Evolutionary conservation across 1,140 invertebrate species (phyloP).

Genomic region (Steinernema khuongi): DNA sequence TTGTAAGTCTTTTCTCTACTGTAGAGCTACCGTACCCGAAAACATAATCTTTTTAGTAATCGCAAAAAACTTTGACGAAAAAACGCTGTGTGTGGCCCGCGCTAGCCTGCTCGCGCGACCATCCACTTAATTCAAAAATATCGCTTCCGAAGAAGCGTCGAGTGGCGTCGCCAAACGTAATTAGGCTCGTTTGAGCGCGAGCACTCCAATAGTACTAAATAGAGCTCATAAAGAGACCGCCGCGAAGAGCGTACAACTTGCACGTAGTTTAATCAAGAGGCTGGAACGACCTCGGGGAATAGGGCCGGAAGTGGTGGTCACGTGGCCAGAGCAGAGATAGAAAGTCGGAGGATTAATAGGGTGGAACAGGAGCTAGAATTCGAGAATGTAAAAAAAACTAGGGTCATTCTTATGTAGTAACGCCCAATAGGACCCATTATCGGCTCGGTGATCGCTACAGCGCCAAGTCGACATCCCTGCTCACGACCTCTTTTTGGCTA

Average conservation of each 20-base stretch:
- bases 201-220: not conserved
- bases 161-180: not conserved
- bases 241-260: not conserved
- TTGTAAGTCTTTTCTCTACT: too few relatives aligned
- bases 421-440: too few relatives aligned
- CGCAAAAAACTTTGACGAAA: too few relatives aligned
- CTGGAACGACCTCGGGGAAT: not conserved
- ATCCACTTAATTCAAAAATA: not conserved
- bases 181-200: slow-evolving; percentile 17
- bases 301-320: not conserved
- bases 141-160: not conserved
- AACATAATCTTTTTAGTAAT: too few relatives aligned
- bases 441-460: too few relatives aligned
- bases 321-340: not conserved
- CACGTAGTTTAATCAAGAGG: not conserved
- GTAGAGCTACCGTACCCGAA: too few relatives aligned
- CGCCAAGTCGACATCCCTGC: too few relatives aligned
- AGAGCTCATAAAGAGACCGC: slow-evolving; percentile 9
- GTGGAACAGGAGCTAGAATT: not conserved
- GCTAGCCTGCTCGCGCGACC: not conserved
- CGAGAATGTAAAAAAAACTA: too few relatives aligned
- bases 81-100: slow-evolving; percentile 49
- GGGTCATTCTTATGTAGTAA: too few relatives aligned
- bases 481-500: too few relatives aligned
- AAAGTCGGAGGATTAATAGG: not conserved